phyloP scores from a whole-genome alignment of 2,888 invertebrate genomes.

The Alsophila aescularia region DNA sequence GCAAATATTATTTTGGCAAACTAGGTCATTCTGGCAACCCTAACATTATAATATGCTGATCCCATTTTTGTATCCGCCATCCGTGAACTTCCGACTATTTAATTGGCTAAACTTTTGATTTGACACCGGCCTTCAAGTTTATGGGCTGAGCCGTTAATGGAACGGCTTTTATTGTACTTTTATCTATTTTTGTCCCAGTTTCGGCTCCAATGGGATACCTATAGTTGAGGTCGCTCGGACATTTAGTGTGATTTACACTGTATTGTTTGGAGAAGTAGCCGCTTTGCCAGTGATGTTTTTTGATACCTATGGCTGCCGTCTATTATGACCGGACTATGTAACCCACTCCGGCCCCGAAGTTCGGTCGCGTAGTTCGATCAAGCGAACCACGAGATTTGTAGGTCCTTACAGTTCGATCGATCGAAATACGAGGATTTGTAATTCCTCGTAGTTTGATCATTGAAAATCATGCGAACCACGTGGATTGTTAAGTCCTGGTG shows the following conservation, averaged over 20 bases:
- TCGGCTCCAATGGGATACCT: conserved; percentile 16
- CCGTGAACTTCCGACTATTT: conserved; percentile 13
- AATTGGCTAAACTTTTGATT: conserved; percentile 27
- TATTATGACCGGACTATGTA: no score
- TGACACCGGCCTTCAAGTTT: conserved; percentile 23
- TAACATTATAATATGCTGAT: neutral
- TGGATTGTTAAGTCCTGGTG: no score
- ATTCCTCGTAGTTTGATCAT: no score
- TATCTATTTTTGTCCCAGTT: conserved; percentile 27
- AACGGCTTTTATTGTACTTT: conserved; percentile 25
- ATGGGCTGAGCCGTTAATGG: conserved; percentile 12
- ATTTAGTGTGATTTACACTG: conserved; percentile 15
- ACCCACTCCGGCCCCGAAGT: no score
- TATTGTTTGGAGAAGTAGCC: no score
- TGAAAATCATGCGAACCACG: no score
- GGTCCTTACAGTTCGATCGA: no score
- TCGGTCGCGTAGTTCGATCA: no score
- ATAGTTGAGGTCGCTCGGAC: conserved; percentile 13
- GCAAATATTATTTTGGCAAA: neutral
- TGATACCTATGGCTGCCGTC: no score
- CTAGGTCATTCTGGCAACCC: neutral
- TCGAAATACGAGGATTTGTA: no score
- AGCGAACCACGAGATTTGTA: no score
- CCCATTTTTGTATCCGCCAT: conserved; percentile 5
- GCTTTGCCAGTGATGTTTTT: no score